A percentile compares a stretch with the other conserved stretches of the same genome.
Conservation (phyloP, 2,888 invertebrate genomes). For the Lasioglossum lativentre region DNA sequence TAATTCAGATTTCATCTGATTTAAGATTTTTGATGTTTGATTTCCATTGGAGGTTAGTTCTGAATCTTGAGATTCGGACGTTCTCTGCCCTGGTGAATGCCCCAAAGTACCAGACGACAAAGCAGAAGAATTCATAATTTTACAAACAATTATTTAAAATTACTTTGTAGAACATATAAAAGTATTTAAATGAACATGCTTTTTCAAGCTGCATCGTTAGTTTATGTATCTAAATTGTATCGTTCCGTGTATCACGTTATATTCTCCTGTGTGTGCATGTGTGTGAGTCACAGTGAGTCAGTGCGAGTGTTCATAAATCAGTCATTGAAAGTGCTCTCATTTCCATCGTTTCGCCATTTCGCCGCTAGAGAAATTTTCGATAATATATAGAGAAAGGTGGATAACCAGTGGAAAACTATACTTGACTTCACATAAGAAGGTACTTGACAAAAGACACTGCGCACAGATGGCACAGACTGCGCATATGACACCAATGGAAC, state of each 20-base stretch:
- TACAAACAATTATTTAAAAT: slow-evolving; percentile 7
- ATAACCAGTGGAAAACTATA: too few species aligned
- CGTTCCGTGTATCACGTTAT: too few species aligned
- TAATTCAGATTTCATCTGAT: slow-evolving; percentile 86
- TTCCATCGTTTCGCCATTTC: neutral
- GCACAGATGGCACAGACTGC: too few species aligned
- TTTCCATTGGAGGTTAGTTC: slow-evolving; percentile 76
- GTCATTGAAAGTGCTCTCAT: neutral
- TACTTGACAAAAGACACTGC: too few species aligned
- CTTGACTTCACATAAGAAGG: too few species aligned
- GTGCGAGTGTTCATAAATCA: neutral
- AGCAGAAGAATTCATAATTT: slow-evolving; percentile 81
- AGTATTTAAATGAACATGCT: neutral
- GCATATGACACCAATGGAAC: too few species aligned
- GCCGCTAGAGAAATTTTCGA: neutral
- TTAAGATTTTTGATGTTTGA: slow-evolving; percentile 83
- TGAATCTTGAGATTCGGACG: slow-evolving; percentile 80
- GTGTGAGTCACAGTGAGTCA: too few species aligned
- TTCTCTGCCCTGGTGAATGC: slow-evolving; percentile 78
- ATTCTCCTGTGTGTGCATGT: neutral
- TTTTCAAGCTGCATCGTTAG: neutral
- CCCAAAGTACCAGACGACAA: slow-evolving; percentile 78
- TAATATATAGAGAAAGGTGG: too few species aligned
- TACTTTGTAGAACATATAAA: neutral
- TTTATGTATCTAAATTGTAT: neutral